Conservation (phyloP, 2,113 vertebrate species). For the Chaetops frenatus region DNA sequence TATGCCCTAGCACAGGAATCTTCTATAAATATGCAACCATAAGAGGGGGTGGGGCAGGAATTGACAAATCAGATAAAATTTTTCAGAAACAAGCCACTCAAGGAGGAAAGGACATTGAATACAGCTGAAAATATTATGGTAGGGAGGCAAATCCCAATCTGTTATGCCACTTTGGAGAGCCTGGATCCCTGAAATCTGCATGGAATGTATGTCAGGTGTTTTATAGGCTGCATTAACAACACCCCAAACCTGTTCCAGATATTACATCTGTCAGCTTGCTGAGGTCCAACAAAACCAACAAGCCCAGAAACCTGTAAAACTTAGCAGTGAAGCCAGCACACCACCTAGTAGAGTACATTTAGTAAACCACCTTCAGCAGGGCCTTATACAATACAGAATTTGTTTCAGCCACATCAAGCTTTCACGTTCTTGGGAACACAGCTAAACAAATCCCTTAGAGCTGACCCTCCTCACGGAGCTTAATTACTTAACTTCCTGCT, state of each 20-base stretch:
- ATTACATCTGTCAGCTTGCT: background rate
- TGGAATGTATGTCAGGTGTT: background rate
- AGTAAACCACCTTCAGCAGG: background rate
- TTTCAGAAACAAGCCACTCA: background rate
- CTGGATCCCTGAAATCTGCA: background rate
- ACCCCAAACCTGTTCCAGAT: background rate
- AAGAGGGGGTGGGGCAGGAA: accelerated
- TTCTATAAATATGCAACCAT: background rate
- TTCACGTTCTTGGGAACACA: background rate
- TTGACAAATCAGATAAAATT: background rate
- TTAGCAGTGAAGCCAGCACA: background rate
- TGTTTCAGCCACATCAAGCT: background rate
- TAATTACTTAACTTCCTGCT: background rate
- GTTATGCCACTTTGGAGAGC: background rate
- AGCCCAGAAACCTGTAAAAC: background rate
- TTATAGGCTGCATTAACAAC: background rate
- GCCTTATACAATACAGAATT: background rate
- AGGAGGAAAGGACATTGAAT: background rate
- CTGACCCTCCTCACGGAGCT: background rate
- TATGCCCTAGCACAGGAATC: background rate
- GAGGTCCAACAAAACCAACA: background rate
- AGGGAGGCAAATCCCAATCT: background rate
- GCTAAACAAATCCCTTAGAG: background rate
- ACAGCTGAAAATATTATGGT: background rate
- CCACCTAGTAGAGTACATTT: accelerated